phyloP scores from a whole-genome alignment of 2,888 invertebrate species.

The Drosophila aldrichi region DNA sequence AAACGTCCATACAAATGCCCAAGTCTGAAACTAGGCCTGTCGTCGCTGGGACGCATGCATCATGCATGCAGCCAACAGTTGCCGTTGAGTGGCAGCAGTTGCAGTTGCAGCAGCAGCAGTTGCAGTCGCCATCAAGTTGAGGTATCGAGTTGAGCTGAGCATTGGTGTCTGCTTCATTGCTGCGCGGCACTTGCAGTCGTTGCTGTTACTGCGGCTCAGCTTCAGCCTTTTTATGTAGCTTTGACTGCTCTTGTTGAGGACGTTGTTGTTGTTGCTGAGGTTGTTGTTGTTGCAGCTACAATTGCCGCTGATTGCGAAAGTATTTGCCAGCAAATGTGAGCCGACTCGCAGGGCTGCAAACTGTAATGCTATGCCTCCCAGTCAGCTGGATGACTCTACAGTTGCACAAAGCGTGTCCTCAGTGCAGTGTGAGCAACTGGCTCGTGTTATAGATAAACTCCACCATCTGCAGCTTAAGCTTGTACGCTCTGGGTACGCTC shows the following conservation, averaged over 20 bases:
- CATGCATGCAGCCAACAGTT: slow-evolving; percentile 51
- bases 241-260: slow-evolving; percentile 9
- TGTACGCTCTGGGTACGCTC: too few relatives aligned
- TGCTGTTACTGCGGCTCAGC: slow-evolving; percentile 29
- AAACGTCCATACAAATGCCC: slow-evolving; percentile 56
- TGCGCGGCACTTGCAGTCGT: slow-evolving; percentile 36
- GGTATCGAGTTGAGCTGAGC: slow-evolving; percentile 38
- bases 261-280: slow-evolving; percentile 27
- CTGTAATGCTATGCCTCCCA: background rate
- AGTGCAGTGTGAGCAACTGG: background rate
- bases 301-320: slow-evolving; percentile 74
- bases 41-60: slow-evolving; percentile 45
- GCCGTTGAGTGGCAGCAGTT: slow-evolving; percentile 38
- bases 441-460: background rate
- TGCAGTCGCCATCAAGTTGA: slow-evolving; percentile 23
- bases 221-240: slow-evolving; percentile 43
- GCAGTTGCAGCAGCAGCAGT: slow-evolving; percentile 27
- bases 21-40: slow-evolving; percentile 46
- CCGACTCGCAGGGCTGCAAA: slow-evolving; percentile 48
- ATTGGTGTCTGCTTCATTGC: slow-evolving; percentile 42
- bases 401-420: too few relatives aligned
- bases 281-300: slow-evolving; percentile 46
- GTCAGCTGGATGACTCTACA: background rate
- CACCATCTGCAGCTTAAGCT: background rate
- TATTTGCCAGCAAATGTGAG: slow-evolving; percentile 54